These are phyloP conservation scores for Panthera tigris DNA, from an alignment of 2,113 vertebrate species.

Conservation along the genomic window DNA sequence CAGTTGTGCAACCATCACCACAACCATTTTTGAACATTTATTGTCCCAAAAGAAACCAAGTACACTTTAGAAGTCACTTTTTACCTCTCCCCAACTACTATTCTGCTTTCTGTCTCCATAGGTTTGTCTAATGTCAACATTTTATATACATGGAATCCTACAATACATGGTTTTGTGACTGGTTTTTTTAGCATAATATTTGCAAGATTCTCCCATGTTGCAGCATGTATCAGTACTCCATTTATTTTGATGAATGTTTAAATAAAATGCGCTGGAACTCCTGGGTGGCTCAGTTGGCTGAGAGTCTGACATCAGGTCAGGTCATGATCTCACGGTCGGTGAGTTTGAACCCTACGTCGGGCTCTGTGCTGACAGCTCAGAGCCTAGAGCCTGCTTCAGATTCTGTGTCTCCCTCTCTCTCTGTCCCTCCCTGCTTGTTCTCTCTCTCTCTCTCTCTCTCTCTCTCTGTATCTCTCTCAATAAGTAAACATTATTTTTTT, in stretches of 20 bases:
- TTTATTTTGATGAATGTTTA: not conserved
- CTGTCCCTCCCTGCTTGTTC: too few relatives aligned
- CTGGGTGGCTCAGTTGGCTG: too few relatives aligned
- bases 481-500: too few relatives aligned
- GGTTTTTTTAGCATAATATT: not conserved
- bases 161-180: not conserved
- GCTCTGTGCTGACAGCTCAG: too few relatives aligned
- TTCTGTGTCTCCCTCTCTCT: too few relatives aligned
- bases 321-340: too few relatives aligned
- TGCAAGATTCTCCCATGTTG: not conserved
- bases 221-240: not conserved
- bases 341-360: too few relatives aligned
- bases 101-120: not conserved
- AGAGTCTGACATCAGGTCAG: too few relatives aligned
- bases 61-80: too few relatives aligned
- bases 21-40: not conserved
- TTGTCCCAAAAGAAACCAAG: not conserved
- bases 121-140: not conserved
- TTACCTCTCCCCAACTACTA: not conserved
- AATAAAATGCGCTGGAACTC: not conserved
- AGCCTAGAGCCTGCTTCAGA: too few relatives aligned
- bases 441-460: too few relatives aligned
- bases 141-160: not conserved
- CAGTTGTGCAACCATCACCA: not conserved
- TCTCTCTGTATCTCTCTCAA: too few relatives aligned